phyloP scores from a whole-genome alignment of 1,140 invertebrate species.

The Phocides pigmalion region DNA sequence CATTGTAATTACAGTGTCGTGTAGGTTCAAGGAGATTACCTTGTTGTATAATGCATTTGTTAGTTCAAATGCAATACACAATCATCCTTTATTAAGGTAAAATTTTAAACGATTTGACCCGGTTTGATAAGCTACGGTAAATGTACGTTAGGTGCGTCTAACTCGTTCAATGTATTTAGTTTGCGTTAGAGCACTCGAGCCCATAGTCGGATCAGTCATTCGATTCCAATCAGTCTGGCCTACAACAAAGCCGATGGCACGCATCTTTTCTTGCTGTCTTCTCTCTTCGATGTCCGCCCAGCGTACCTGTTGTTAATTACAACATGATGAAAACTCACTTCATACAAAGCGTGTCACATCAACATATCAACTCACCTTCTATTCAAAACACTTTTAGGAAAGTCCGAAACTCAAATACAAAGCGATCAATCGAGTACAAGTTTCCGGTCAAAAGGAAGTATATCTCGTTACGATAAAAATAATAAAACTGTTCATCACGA shows the following conservation, averaged over 20 bases:
- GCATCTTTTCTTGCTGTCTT: conserved; percentile 94
- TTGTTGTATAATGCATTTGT: no score
- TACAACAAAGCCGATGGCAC: conserved; percentile 97
- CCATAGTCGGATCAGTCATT: conserved; percentile 96
- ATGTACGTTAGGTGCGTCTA: conserved; percentile 49
- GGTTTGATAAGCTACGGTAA: background rate
- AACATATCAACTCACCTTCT: conserved; percentile 52
- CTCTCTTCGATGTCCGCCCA: conserved; percentile 99
- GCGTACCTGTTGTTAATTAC: conserved; percentile 89
- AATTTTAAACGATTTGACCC: background rate
- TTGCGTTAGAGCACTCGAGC: conserved; percentile 93
- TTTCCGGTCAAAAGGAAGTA: no score
- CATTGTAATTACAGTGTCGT: no score
- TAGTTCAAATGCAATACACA: no score
- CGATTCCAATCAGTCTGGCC: conserved; percentile 97
- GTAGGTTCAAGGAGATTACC: no score
- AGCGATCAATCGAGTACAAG: background rate
- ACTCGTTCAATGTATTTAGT: conserved; percentile 95
- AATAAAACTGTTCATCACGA: no score
- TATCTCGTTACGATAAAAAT: no score
- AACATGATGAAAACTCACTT: conserved; percentile 64
- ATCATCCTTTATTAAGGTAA: background rate
- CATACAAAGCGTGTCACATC: conserved; percentile 24
- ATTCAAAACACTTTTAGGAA: background rate
- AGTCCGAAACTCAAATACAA: background rate